phyloP scores from a whole-genome alignment of 2,888 invertebrate species.

The Oegoconia quadripuncta region DNA sequence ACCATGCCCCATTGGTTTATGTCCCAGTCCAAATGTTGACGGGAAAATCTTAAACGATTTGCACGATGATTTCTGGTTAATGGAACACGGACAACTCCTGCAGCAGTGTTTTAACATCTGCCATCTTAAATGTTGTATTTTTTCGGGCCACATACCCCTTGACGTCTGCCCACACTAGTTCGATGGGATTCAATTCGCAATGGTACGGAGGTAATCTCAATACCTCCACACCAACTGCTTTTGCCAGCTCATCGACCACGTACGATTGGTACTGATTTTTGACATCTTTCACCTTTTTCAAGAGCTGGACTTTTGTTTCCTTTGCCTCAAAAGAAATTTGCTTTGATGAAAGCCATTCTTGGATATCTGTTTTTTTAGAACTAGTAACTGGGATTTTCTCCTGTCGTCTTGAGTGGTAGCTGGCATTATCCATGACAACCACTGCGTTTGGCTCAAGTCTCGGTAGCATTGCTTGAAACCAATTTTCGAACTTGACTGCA shows the following conservation, averaged over 20 bases:
- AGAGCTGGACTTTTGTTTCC: constrained; percentile 1
- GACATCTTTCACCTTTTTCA: constrained; percentile 8
- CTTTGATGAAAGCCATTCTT: constrained; percentile 14
- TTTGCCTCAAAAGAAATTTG: constrained; percentile 1
- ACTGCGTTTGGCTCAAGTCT: background rate
- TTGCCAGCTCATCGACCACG: constrained; percentile 19
- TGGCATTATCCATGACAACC: constrained; percentile 1
- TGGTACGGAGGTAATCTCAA: constrained; percentile 18
- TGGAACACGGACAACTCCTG: too few relatives aligned
- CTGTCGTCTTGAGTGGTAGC: background rate
- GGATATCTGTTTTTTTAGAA: background rate
- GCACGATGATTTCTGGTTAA: too few relatives aligned
- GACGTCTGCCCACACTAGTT: constrained; percentile 16
- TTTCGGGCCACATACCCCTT: constrained; percentile 13
- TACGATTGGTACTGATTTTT: constrained; percentile 10
- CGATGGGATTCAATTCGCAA: constrained; percentile 19
- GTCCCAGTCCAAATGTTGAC: too few relatives aligned
- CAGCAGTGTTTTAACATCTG: constrained; percentile 7
- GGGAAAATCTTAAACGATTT: too few relatives aligned
- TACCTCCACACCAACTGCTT: constrained; percentile 7
- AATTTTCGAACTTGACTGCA: too few relatives aligned
- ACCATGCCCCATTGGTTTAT: too few relatives aligned
- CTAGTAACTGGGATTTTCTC: background rate
- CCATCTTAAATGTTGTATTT: constrained; percentile 15
- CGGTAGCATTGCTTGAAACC: too few relatives aligned